Evolutionary conservation across 2,888 invertebrate genomes (phyloP).

Genomic region (Octodonta nipae): DNA sequence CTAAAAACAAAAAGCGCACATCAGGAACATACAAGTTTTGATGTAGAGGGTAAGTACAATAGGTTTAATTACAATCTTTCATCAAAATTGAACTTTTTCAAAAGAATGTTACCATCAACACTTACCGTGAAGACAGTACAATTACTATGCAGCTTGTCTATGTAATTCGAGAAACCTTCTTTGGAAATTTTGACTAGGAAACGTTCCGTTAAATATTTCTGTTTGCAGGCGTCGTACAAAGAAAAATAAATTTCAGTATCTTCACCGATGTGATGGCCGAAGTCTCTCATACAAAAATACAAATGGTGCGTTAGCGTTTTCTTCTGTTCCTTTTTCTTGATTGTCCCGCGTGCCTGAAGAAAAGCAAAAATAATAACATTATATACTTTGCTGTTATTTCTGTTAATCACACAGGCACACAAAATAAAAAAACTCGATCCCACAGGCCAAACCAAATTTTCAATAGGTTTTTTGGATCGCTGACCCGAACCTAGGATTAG

Average conservation of each 20-base stretch:
- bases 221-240: conserved; percentile 66
- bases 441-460: too few relatives aligned
- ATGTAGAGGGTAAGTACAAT: too few relatives aligned
- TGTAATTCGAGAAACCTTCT: conserved; percentile 79
- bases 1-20: too few relatives aligned
- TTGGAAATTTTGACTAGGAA: conserved; percentile 80
- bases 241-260: conserved; percentile 81
- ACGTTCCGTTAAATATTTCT: conserved; percentile 72
- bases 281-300: conserved; percentile 77
- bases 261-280: conserved; percentile 77
- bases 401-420: too few relatives aligned
- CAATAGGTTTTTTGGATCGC: too few relatives aligned
- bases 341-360: conserved; percentile 41
- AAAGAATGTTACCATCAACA: too few relatives aligned
- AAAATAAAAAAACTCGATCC: too few relatives aligned
- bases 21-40: too few relatives aligned
- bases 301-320: conserved; percentile 62
- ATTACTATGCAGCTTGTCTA: conserved; percentile 74
- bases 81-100: too few relatives aligned
- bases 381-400: too few relatives aligned
- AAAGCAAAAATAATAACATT: neutral
- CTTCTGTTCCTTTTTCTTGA: conserved; percentile 42
- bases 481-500: too few relatives aligned
- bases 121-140: conserved; percentile 70
- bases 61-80: too few relatives aligned